Conservation (phyloP, 2,797 vertebrate genomes). For the Babyrousa celebensis region DNA sequence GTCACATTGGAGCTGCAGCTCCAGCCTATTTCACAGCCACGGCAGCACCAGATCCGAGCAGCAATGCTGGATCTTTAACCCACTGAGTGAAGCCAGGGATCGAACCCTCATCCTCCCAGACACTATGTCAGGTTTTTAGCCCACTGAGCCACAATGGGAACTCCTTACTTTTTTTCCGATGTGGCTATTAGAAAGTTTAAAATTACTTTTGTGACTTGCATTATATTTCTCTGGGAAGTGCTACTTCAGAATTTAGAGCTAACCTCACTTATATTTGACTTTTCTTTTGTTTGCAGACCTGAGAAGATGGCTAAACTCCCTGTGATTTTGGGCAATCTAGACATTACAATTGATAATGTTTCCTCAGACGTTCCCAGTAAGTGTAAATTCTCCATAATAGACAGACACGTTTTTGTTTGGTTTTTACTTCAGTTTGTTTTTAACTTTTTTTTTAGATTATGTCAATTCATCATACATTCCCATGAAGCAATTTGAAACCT, state of each 20-base stretch:
- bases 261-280: slow-evolving; percentile 37
- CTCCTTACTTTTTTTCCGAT: background rate
- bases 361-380: slow-evolving; percentile 97
- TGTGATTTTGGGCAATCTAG: slow-evolving; percentile 97
- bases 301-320: slow-evolving; percentile 99
- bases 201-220: background rate
- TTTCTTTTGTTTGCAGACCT: slow-evolving; percentile 92
- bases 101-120: too few relatives aligned
- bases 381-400: slow-evolving; percentile 79
- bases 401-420: background rate
- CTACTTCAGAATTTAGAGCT: background rate
- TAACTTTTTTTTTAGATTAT: slow-evolving; percentile 94
- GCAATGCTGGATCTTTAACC: too few relatives aligned
- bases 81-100: too few relatives aligned
- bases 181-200: slow-evolving; percentile 26
- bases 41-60: too few relatives aligned
- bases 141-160: too few relatives aligned
- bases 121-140: too few relatives aligned
- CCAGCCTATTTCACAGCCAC: too few relatives aligned
- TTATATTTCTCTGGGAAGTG: slow-evolving; percentile 21
- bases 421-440: slow-evolving; percentile 82
- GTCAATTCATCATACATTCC: slow-evolving; percentile 98
- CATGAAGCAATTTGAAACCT: slow-evolving; percentile 95
- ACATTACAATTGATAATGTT: slow-evolving; percentile 96
- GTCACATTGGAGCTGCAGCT: too few relatives aligned